These are phyloP conservation scores for Pangasius krempfi DNA, from an alignment of 2,797 vertebrate species.

Conservation along the genomic window DNA sequence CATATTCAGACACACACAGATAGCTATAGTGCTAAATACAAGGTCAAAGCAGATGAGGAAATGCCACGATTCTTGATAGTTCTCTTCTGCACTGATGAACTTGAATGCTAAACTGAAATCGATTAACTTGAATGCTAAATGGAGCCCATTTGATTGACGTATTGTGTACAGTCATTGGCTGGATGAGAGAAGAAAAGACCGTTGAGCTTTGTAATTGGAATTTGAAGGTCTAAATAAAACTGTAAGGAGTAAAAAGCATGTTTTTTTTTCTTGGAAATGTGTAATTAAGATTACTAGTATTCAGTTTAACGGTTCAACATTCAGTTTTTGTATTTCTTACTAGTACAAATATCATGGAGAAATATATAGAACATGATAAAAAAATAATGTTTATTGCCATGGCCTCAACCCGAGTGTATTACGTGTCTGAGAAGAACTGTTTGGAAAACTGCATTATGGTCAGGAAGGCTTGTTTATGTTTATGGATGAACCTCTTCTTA, in stretches of 20 bases:
- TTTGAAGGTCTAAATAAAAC: not conserved
- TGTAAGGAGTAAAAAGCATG: no score
- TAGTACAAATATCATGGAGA: not conserved
- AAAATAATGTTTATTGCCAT: not conserved
- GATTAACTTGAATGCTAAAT: not conserved
- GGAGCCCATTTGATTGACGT: not conserved
- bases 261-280: not conserved
- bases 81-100: not conserved
- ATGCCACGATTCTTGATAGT: not conserved
- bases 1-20: not conserved
- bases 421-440: not conserved
- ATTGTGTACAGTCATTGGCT: not conserved
- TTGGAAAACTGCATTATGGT: not conserved
- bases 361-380: not conserved
- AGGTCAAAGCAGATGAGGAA: not conserved
- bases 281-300: not conserved
- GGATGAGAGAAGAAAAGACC: not conserved
- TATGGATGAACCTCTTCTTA: not conserved
- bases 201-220: not conserved
- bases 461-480: not conserved
- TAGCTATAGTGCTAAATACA: not conserved
- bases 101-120: not conserved
- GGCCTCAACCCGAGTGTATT: not conserved
- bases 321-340: not conserved
- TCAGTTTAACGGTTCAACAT: not conserved